These are phyloP conservation scores for Amphimedon queenslandica DNA, from an alignment of 37 sponge, comb jelly and placozoan genomes.

Conservation along the genomic window DNA sequence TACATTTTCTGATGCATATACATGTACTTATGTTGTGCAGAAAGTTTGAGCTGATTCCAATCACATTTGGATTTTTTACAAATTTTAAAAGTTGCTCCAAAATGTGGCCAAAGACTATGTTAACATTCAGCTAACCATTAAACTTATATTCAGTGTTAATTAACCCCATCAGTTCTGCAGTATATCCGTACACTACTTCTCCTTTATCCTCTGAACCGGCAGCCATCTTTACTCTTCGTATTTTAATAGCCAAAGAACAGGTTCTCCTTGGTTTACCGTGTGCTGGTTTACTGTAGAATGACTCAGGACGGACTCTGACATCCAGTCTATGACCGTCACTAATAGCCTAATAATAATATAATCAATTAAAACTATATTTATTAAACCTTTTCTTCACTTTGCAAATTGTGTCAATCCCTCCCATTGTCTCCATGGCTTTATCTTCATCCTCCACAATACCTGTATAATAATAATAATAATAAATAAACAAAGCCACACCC, in stretches of 20 bases:
- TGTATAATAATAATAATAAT: neutral
- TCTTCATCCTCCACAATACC: constrained; percentile 54
- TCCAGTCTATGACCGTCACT: constrained; percentile 13
- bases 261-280: constrained; percentile 3
- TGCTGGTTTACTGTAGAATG: constrained; percentile 51
- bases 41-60: too few relatives aligned
- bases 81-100: neutral
- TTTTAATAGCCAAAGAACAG: constrained; percentile 24
- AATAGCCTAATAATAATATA: neutral
- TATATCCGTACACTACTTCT: constrained; percentile 19
- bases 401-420: constrained; percentile 32
- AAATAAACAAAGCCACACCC: neutral
- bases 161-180: constrained; percentile 40
- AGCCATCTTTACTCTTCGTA: constrained; percentile 7
- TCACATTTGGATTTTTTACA: too few relatives aligned
- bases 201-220: neutral
- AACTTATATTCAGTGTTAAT: constrained; percentile 51
- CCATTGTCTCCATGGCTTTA: constrained; percentile 35
- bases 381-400: constrained; percentile 24
- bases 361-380: neutral
- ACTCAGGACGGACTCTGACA: constrained; percentile 59
- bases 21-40: too few relatives aligned
- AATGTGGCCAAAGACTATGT: too few relatives aligned
- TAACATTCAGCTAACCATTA: constrained; percentile 33
- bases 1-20: too few relatives aligned